phyloP scores from a whole-genome alignment of 2,888 invertebrate species.

The Busseola fusca region DNA sequence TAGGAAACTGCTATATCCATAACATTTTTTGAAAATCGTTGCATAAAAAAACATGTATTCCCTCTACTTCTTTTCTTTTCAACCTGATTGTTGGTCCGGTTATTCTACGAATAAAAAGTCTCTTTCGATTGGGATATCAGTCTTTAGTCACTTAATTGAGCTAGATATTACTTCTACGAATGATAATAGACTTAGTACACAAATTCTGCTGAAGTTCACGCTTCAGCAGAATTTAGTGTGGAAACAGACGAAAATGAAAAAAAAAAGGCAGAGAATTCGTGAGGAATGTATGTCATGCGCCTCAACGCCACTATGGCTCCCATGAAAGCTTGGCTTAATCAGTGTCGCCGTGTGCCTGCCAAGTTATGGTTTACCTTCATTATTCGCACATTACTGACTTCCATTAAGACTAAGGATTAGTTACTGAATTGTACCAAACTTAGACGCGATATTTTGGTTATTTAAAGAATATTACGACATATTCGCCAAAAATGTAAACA shows the following conservation, averaged over 20 bases:
- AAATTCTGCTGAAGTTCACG: conserved; percentile 8
- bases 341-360: conserved; percentile 59
- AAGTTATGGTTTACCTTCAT: conserved; percentile 50
- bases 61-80: too few relatives aligned
- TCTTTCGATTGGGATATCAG: neutral
- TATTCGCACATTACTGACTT: conserved; percentile 49
- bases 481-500: too few relatives aligned
- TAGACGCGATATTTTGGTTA: neutral
- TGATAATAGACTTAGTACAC: neutral
- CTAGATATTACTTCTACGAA: neutral
- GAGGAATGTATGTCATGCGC: conserved; percentile 79
- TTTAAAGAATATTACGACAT: too few relatives aligned
- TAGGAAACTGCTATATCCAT: neutral
- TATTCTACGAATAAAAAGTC: neutral
- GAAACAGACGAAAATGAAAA: conserved; percentile 63
- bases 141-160: neutral
- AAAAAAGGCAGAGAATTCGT: conserved; percentile 59
- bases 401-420: conserved; percentile 16
- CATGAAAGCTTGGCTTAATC: conserved; percentile 77
- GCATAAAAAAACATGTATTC: too few relatives aligned
- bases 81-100: too few relatives aligned
- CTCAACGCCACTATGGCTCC: conserved; percentile 65
- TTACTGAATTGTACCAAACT: conserved; percentile 2
- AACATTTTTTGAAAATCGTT: neutral
- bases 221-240: too few relatives aligned